Evolutionary conservation across 2,797 vertebrate species (phyloP).

Genomic region (Microhierax caerulescens): DNA sequence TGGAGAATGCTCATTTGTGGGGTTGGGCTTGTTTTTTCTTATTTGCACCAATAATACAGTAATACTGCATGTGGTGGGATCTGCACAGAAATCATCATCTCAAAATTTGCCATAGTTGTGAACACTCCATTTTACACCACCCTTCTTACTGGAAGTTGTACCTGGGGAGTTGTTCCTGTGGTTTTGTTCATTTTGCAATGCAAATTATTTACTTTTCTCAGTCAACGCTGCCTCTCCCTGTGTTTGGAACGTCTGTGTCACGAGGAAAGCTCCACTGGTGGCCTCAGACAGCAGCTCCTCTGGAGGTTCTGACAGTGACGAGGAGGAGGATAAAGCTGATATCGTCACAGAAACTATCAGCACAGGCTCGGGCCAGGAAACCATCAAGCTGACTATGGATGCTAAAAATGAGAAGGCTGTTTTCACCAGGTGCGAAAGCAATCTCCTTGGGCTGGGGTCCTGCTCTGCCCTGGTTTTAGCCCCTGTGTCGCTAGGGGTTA

Average conservation of each 20-base stretch:
- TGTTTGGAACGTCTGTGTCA: slow-evolving; percentile 74
- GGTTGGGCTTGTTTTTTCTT: too few relatives aligned
- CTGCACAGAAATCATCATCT: background rate
- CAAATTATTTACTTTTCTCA: background rate
- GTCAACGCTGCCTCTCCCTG: slow-evolving; percentile 71
- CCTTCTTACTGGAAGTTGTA: accelerated
- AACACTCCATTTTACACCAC: accelerated
- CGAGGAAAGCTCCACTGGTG: slow-evolving; percentile 77
- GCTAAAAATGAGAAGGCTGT: slow-evolving; percentile 78
- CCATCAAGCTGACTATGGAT: slow-evolving; percentile 70
- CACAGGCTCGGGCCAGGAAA: slow-evolving; percentile 73
- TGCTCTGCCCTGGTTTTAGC: too few relatives aligned
- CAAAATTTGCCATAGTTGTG: accelerated
- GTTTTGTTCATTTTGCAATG: accelerated
- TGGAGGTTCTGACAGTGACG: slow-evolving; percentile 83
- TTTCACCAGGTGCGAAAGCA: slow-evolving; percentile 72
- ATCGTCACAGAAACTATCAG: slow-evolving; percentile 72
- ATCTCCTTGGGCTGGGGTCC: background rate
- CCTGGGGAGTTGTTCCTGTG: background rate
- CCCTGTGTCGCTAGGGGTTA: too few relatives aligned
- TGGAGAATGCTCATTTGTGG: background rate
- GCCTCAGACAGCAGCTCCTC: slow-evolving; percentile 88
- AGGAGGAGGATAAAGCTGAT: slow-evolving; percentile 73
- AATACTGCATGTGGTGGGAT: background rate
- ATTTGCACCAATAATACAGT: background rate